Conservation (phyloP, 1,140 invertebrate genomes). For the Pectinophora gossypiella region DNA sequence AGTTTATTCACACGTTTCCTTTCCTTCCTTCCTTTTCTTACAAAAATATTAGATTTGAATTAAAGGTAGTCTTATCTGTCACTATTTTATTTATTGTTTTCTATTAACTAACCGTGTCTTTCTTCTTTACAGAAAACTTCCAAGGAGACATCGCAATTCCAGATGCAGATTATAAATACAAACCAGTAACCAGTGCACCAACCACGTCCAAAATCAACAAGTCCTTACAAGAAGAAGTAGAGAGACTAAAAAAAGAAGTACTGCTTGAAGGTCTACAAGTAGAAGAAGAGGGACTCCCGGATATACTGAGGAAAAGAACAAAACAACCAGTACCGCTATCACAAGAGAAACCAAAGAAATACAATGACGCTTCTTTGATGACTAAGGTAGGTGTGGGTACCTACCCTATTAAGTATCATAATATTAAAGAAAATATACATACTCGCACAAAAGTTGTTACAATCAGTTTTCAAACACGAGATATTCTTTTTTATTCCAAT, state of each 20-base stretch:
- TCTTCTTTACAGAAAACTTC: constrained; percentile 80
- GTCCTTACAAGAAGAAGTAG: constrained; percentile 82
- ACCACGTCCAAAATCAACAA: constrained; percentile 77
- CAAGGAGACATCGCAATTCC: constrained; percentile 88
- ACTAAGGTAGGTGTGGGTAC: constrained; percentile 50
- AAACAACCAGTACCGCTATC: constrained; percentile 76
- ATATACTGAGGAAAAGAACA: constrained; percentile 80
- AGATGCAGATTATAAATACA: constrained; percentile 77
- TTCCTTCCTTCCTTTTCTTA: too few species aligned
- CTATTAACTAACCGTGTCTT: neutral
- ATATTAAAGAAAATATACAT: too few species aligned
- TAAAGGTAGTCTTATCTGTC: too few species aligned
- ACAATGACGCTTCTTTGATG: constrained; percentile 73
- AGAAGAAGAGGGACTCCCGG: constrained; percentile 86
- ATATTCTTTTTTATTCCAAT: too few species aligned
- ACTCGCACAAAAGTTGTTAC: too few species aligned
- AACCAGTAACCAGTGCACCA: constrained; percentile 56
- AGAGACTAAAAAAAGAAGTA: constrained; percentile 86
- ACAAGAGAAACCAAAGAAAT: constrained; percentile 68
- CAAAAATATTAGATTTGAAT: too few species aligned
- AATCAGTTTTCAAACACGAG: too few species aligned
- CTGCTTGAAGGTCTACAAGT: constrained; percentile 86
- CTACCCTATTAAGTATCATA: too few species aligned
- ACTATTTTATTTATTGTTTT: too few species aligned
- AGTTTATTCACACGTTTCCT: too few species aligned